Percentiles rank a stretch among this genome's conserved stretches.
Conservation (phyloP, 2,888 invertebrate species). For the Heliconius aoede region DNA sequence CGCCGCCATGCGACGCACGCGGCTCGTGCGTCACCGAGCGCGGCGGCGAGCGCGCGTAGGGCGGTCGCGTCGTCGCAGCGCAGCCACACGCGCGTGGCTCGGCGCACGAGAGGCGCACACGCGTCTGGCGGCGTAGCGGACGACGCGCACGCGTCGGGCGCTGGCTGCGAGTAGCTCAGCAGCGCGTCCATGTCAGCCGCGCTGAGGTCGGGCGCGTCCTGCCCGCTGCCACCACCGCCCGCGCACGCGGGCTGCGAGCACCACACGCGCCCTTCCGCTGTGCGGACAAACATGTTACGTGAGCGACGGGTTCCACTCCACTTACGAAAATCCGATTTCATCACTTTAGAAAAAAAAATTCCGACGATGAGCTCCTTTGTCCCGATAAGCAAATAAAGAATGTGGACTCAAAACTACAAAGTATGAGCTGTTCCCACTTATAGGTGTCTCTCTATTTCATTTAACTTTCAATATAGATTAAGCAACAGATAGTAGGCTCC, state of each 20-base stretch:
- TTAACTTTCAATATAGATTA: too few species aligned
- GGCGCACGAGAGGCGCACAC: slow-evolving; percentile 89
- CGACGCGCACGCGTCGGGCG: slow-evolving; percentile 89
- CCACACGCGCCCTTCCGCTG: slow-evolving; percentile 54
- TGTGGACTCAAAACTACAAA: background rate
- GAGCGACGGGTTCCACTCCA: too few species aligned
- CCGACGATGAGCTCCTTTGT: background rate
- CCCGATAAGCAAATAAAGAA: background rate
- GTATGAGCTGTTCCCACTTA: too few species aligned
- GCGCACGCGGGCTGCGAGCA: slow-evolving; percentile 49
- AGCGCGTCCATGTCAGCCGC: slow-evolving; percentile 77
- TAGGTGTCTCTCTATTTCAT: too few species aligned
- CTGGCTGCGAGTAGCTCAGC: slow-evolving; percentile 94
- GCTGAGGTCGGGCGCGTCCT: slow-evolving; percentile 49
- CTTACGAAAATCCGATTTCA: background rate
- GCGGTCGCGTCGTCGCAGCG: slow-evolving; percentile 84
- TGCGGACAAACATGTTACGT: too few species aligned
- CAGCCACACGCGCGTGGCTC: slow-evolving; percentile 97
- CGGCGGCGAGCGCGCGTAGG: slow-evolving; percentile 70
- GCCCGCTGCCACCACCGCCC: slow-evolving; percentile 54
- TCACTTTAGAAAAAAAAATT: background rate
- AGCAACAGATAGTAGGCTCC: too few species aligned
- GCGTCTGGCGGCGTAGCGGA: slow-evolving; percentile 84
- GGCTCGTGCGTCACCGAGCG: slow-evolving; percentile 42
- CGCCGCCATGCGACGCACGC: slow-evolving; percentile 69